Conservation (phyloP, 30 jellyfish, hydroid and myxozoan genomes). For the Phacellophora camtschatica region DNA sequence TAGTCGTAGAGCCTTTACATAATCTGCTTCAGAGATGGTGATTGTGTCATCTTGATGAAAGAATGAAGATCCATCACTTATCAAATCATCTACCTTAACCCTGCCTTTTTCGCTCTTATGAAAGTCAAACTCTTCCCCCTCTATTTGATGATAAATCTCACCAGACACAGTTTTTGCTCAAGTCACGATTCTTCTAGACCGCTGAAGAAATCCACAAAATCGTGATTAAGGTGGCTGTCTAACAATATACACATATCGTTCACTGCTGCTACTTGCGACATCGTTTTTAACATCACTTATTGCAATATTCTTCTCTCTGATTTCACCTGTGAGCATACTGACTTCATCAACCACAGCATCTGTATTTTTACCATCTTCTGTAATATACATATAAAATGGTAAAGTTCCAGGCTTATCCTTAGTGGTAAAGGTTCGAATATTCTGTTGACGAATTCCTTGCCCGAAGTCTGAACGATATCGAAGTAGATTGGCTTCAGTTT, state of each 20-base stretch:
- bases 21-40: neutral
- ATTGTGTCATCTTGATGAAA: neutral
- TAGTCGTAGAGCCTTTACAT: neutral
- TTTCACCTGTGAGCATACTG: neutral
- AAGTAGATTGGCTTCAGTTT: neutral
- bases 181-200: neutral
- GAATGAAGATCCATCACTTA: neutral
- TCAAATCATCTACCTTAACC: neutral
- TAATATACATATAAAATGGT: neutral
- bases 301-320: too few relatives aligned
- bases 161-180: neutral
- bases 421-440: neutral
- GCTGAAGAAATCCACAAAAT: neutral
- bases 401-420: slow-evolving; percentile 5
- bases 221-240: too few relatives aligned
- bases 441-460: slow-evolving; percentile 21
- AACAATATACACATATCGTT: too few relatives aligned
- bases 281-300: too few relatives aligned
- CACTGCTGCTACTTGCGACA: too few relatives aligned
- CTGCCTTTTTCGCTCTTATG: neutral
- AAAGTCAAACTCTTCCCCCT: neutral
- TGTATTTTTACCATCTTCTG: neutral
- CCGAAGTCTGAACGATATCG: slow-evolving; percentile 4
- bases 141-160: neutral
- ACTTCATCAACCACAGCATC: slow-evolving; percentile 7